phyloP scores from a whole-genome alignment of 2,797 vertebrate genomes.

The Pantherophis vulpinus region DNA sequence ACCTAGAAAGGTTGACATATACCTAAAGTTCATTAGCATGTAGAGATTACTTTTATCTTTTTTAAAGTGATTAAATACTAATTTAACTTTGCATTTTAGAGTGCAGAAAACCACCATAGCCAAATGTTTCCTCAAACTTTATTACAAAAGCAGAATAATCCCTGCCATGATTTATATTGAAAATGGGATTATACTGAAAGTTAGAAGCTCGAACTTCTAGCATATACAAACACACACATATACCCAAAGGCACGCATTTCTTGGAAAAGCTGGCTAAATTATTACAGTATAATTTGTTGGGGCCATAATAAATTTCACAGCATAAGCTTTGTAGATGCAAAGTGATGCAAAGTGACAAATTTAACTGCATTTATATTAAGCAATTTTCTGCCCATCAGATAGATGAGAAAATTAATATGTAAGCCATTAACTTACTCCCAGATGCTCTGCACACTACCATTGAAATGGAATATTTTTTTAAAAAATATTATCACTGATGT shows the following conservation, averaged over 20 bases:
- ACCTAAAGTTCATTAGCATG: background rate
- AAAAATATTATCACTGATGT: constrained; percentile 52
- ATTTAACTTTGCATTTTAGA: background rate
- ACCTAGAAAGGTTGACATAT: background rate
- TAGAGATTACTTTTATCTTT: background rate
- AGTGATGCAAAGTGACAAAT: constrained; percentile 68
- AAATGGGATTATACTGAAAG: constrained; percentile 45
- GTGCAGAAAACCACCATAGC: background rate
- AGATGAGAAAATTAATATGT: constrained; percentile 68
- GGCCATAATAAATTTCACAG: constrained; percentile 57
- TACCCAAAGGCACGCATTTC: background rate
- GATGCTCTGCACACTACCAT: constrained; percentile 48
- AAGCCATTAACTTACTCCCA: constrained; percentile 66
- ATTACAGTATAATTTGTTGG: constrained; percentile 54
- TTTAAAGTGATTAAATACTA: background rate
- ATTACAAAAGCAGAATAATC: constrained; percentile 62
- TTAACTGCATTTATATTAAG: constrained; percentile 68
- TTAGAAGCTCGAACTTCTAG: background rate
- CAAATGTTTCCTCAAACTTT: constrained; percentile 39
- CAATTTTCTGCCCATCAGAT: constrained; percentile 67
- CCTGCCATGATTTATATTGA: constrained; percentile 55
- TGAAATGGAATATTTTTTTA: constrained; percentile 49
- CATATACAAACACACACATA: background rate
- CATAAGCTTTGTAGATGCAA: constrained; percentile 57
- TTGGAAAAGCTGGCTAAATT: constrained; percentile 53